Base-by-base conservation (phyloP, 2,797 vertebrate species). In the Podargus strigoides region DNA sequence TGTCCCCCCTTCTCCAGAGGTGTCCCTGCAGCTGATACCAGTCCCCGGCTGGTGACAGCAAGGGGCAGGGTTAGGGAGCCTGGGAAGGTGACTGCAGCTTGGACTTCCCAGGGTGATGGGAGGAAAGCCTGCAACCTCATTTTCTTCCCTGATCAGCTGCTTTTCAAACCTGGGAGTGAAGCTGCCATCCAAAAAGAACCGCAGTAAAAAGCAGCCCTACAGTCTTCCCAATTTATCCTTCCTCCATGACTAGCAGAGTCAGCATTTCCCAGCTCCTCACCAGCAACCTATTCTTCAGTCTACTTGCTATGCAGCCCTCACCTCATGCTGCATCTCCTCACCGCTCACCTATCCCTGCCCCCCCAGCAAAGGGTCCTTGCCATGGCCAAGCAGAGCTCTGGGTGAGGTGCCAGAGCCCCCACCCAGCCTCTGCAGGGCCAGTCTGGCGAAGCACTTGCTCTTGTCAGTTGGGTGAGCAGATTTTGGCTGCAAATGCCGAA, bases 41-140 rank as follows among this genome's bases (percentile, higher is more conserved):
- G 24, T n/a, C 11, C 23, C 22, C 1, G 1, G 21, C 42, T 67
- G 72, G 39, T 1, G 2, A 85, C 37, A 76, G 37, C 63, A 62
- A 69, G 4, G 19, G 34, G 14, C 42, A 85, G 23, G 27, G 10
- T 62, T 86, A 66, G 81, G 47, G 36, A 86, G 11, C 7, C 47
- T 55, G 34, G 32, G 55, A 85, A 89, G 67, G 27, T 58, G n/a
- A 66, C 59, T 73, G 26, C 0, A 1, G 9, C n/a, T 89, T 50
- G 22, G 49, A 60, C 13, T 2, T 47, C 32, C 47, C 0, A 1
- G 14, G 15, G 34, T 2, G 4, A 52, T 0, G 0, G 46, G 22
- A 77, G n/a, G n/a, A 83, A 94, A 90, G 80, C 53, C 42, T 86
- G 56, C n/a, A 86, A 74, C 21, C 24, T 76, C n/a, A 27, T 81